These are phyloP conservation scores for Cryptoblepharus egeriae DNA, from an alignment of 2,797 vertebrate genomes.

Conservation along the genomic window DNA sequence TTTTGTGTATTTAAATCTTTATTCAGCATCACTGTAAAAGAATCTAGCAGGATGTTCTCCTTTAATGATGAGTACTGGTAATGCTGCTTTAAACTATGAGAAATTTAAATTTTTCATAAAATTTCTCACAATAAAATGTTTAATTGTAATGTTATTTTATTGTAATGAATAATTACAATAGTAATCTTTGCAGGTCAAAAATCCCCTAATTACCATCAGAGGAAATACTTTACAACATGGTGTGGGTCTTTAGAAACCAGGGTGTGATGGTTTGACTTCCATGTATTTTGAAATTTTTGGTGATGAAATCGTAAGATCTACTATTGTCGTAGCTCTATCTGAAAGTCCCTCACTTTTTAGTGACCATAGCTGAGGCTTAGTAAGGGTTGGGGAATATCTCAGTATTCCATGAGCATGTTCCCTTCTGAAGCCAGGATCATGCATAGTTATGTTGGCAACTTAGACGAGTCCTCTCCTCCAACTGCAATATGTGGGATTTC, in stretches of 20 bases:
- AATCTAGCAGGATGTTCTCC: not conserved
- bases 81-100: not conserved
- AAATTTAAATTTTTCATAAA: not conserved
- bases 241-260: not conserved
- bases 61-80: not conserved
- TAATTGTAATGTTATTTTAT: too few species aligned
- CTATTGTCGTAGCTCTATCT: not conserved
- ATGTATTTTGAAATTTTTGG: not conserved
- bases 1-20: not conserved
- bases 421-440: not conserved
- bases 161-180: too few species aligned
- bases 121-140: too few species aligned
- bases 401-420: not conserved
- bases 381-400: not conserved
- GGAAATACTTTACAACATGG: not conserved
- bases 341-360: not conserved
- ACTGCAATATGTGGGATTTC: not conserved
- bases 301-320: not conserved
- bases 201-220: too few species aligned
- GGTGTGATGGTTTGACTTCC: not conserved
- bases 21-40: not conserved
- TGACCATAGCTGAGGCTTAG: not conserved
- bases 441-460: not conserved
- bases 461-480: not conserved
- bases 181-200: too few species aligned